phyloP scores from a whole-genome alignment of 1,140 invertebrate genomes.

The Dolichoris vasculosae region DNA sequence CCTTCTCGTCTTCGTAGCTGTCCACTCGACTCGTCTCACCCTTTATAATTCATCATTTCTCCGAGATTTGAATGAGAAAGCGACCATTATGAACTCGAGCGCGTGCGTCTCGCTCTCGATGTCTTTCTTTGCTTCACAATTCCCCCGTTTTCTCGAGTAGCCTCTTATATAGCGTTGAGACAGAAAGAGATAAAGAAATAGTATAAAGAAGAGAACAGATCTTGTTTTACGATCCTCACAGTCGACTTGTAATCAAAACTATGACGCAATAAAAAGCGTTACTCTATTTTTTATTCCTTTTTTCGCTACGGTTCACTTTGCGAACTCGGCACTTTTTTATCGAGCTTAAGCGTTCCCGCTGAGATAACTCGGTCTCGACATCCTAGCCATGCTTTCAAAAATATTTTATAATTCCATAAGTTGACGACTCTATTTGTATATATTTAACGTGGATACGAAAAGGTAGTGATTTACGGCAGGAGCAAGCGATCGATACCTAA shows the following conservation, averaged over 20 bases:
- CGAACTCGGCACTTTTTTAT: constrained; percentile 19
- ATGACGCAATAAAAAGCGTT: constrained; percentile 18
- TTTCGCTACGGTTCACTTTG: neutral
- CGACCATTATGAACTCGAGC: constrained; percentile 29
- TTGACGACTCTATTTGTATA: neutral
- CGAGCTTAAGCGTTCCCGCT: neutral
- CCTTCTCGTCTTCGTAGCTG: neutral
- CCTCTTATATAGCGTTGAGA: neutral
- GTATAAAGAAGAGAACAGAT: constrained; percentile 17
- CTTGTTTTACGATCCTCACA: constrained; percentile 52
- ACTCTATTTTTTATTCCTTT: constrained; percentile 11
- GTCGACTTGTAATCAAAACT: constrained; percentile 30
- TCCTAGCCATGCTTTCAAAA: neutral
- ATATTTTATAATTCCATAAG: neutral
- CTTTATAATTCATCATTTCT: constrained; percentile 48
- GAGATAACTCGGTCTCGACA: neutral
- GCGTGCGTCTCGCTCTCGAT: neutral
- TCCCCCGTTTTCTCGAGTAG: neutral
- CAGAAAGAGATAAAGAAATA: neutral
- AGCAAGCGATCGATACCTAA: no score
- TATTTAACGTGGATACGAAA: no score
- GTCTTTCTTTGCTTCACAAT: constrained; percentile 20
- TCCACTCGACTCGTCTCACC: neutral
- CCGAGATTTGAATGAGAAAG: constrained; percentile 44
- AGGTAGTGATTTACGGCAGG: no score